A percentile compares a stretch with the other conserved stretches of the same genome.
These are phyloP conservation scores for Drosophila neutralis DNA, from an alignment of 2,888 invertebrate species.

Conservation along the genomic window DNA sequence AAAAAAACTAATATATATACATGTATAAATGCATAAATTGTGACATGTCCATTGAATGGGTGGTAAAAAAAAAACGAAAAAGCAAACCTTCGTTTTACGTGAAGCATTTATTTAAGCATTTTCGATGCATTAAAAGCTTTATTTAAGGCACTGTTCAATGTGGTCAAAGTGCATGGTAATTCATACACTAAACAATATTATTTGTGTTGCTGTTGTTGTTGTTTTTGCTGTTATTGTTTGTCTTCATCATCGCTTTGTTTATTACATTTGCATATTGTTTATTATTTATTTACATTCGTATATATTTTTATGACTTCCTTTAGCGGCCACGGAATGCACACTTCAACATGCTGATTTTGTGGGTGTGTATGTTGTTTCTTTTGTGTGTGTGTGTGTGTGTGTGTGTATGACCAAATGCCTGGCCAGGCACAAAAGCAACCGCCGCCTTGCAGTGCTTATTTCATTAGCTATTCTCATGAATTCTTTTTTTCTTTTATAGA, in stretches of 20 bases:
- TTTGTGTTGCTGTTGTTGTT: slow-evolving; percentile 10
- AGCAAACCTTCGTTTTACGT: slow-evolving; percentile 5
- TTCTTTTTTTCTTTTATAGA: slow-evolving; percentile 30
- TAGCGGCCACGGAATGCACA: slow-evolving; percentile 34
- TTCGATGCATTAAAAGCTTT: slow-evolving; percentile 44
- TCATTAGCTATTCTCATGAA: slow-evolving; percentile 77
- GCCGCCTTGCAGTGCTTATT: slow-evolving; percentile 66
- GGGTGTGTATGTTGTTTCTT: not conserved
- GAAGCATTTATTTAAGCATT: slow-evolving; percentile 30
- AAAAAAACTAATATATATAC: slow-evolving; percentile 32
- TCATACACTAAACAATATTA: slow-evolving; percentile 48
- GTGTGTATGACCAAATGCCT: slow-evolving; percentile 10
- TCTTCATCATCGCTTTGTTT: slow-evolving; percentile 69
- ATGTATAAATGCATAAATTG: slow-evolving; percentile 64
- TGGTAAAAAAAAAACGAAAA: slow-evolving; percentile 22
- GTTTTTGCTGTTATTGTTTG: slow-evolving; percentile 30
- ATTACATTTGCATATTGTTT: slow-evolving; percentile 80
- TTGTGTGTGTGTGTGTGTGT: slow-evolving; percentile 6
- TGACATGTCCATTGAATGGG: slow-evolving; percentile 27
- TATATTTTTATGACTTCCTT: slow-evolving; percentile 73
- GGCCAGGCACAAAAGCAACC: slow-evolving; percentile 23
- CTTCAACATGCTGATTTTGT: slow-evolving; percentile 42
- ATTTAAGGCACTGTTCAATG: slow-evolving; percentile 38
- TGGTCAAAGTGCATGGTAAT: slow-evolving; percentile 68
- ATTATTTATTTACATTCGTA: slow-evolving; percentile 76